These are phyloP conservation scores for Blennius ocellaris DNA, from an alignment of 2,113 vertebrate species.

Conservation along the genomic window DNA sequence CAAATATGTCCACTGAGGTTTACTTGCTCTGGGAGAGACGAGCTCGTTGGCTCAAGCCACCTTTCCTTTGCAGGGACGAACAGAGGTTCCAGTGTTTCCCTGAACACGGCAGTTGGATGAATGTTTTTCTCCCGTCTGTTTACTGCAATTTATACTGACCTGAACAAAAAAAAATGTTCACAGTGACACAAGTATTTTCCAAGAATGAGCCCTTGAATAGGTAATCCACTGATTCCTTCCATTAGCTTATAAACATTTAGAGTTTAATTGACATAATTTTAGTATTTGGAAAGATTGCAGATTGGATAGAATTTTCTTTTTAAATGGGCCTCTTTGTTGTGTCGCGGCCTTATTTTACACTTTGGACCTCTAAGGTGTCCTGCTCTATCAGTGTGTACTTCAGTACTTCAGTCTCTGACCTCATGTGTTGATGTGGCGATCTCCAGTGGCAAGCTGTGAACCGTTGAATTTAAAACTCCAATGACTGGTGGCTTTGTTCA, in stretches of 20 bases:
- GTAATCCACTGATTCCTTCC: not conserved
- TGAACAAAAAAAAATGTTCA: not conserved
- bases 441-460: not conserved
- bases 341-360: constrained; percentile 2
- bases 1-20: constrained; percentile 47
- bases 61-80: constrained; percentile 38
- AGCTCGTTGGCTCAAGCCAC: constrained; percentile 21
- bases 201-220: not conserved
- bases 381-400: constrained; percentile 1
- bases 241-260: not conserved
- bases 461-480: not conserved
- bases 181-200: constrained; percentile 7
- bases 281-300: not conserved
- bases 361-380: constrained; percentile 37
- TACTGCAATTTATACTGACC: constrained; percentile 31
- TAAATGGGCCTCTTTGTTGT: constrained; percentile 5
- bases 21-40: constrained; percentile 33
- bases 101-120: constrained; percentile 33
- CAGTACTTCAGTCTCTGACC: constrained; percentile 51
- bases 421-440: not conserved
- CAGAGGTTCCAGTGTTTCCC: constrained; percentile 63
- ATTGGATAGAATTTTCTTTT: not conserved
- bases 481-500: not conserved
- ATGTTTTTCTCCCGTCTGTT: constrained; percentile 1
- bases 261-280: not conserved